phyloP scores from a whole-genome alignment of 2,797 vertebrate species.

The Alfaro cultratus region DNA sequence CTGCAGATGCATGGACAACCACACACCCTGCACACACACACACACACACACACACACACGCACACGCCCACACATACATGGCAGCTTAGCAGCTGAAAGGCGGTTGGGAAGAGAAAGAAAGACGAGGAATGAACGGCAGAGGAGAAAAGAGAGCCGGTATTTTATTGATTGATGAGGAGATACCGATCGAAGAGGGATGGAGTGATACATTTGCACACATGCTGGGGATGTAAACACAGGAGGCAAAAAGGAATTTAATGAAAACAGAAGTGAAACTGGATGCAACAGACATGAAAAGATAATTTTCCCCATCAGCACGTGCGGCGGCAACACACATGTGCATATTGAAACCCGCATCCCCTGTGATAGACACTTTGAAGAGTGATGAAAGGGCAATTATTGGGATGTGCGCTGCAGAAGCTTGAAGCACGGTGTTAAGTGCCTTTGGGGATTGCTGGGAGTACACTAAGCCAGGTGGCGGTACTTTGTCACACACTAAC shows the following conservation, averaged over 20 bases:
- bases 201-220: conserved; percentile 40
- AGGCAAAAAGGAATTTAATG: conserved; percentile 20
- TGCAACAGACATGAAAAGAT: conserved; percentile 46
- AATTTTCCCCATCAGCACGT: conserved; percentile 56
- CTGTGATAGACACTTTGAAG: conserved; percentile 62
- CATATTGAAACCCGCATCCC: conserved; percentile 48
- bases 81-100: conserved; percentile 34
- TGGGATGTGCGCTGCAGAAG: conserved; percentile 25
- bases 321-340: conserved; percentile 33
- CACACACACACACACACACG: no score
- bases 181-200: conserved; percentile 29
- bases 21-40: conserved; percentile 31
- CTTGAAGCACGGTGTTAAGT: conserved; percentile 36
- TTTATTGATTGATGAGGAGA: conserved; percentile 60
- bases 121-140: neutral
- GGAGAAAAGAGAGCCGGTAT: conserved; percentile 28
- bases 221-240: conserved; percentile 16
- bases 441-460: conserved; percentile 46
- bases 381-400: conserved; percentile 68
- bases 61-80: accelerated
- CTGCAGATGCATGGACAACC: conserved; percentile 73
- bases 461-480: conserved; percentile 48
- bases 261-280: conserved; percentile 11
- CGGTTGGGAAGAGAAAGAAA: conserved; percentile 35
- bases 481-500: conserved; percentile 58